phyloP scores from a whole-genome alignment of 2,888 invertebrate genomes.

The Polyommatus iphigenia region DNA sequence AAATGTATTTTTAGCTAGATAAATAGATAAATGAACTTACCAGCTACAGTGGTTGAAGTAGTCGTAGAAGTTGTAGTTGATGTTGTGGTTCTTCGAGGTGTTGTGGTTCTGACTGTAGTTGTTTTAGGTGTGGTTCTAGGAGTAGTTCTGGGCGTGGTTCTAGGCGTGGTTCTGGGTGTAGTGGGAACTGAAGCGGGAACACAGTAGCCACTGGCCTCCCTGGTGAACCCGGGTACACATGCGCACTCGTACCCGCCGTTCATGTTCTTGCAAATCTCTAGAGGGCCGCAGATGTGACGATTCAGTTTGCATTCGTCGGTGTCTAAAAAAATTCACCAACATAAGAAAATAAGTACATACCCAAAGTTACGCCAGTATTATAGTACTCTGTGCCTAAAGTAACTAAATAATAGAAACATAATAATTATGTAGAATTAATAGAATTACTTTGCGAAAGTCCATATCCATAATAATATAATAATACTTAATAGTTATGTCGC shows the following conservation, averaged over 20 bases:
- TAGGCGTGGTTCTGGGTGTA: slow-evolving; percentile 35
- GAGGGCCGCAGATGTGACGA: slow-evolving; percentile 69
- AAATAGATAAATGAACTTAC: slow-evolving; percentile 16
- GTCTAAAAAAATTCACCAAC: slow-evolving; percentile 72
- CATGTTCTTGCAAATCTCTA: slow-evolving; percentile 86
- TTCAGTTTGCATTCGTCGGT: slow-evolving; percentile 86
- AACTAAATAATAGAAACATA: no score
- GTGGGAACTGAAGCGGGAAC: slow-evolving; percentile 41
- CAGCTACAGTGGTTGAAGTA: slow-evolving; percentile 31
- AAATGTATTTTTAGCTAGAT: no score
- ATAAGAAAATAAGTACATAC: no score
- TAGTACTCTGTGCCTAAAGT: no score
- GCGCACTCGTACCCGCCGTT: slow-evolving; percentile 91
- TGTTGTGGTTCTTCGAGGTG: slow-evolving; percentile 38
- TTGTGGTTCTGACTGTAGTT: slow-evolving; percentile 41
- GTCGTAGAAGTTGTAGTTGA: slow-evolving; percentile 40
- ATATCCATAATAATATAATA: no score
- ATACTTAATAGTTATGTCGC: no score
- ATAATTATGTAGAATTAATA: no score
- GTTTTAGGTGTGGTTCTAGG: slow-evolving; percentile 41
- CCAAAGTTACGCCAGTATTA: no score
- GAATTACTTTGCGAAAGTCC: no score
- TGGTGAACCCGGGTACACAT: slow-evolving; percentile 88
- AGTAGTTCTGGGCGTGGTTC: slow-evolving; percentile 43
- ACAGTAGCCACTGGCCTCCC: slow-evolving; percentile 77